Evolutionary conservation across 2,888 invertebrate genomes (phyloP), one percentile per base, ranked within the genome.

Genomic region (Caenorhabditis zanzibari): DNA sequence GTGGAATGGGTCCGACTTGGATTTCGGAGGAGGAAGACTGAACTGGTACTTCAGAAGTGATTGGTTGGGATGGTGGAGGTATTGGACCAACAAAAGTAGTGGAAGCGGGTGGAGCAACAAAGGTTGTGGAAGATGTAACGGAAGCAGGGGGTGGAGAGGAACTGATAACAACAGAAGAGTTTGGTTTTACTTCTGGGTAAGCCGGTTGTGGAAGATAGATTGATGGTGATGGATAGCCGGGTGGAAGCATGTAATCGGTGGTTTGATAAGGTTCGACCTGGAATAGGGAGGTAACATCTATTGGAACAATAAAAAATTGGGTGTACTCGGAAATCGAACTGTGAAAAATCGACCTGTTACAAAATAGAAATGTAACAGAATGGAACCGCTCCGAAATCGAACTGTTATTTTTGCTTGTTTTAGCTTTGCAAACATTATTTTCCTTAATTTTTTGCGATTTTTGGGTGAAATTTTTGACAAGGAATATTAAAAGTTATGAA

Each of bases 261-360:
- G 49, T 26, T 68, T 81, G 75, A 35, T 75, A 75, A 2, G 81
- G 81, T 28, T 81, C 81, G 7, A 82, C 74, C 79, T 80, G 52
- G 19, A 56, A 56, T 10, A 9, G 9, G 9, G 2, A 32, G 32
- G 7, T n/a, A n/a, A n/a, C n/a, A n/a, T n/a, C n/a, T n/a, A n/a
- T n/a, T n/a, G n/a, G n/a, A n/a, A n/a, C n/a, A n/a, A n/a, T n/a
- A n/a, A n/a, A n/a, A n/a, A n/a, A n/a, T n/a, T n/a, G n/a, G n/a
- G n/a, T n/a, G n/a, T n/a, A n/a, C n/a, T n/a, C n/a, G n/a, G n/a
- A n/a, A n/a, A n/a, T n/a, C n/a, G n/a, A n/a, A n/a, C n/a, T n/a
- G n/a, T n/a, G n/a, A n/a, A n/a, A n/a, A n/a, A n/a, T n/a, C n/a
- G n/a, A n/a, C n/a, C n/a, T n/a, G n/a, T n/a, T n/a, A n/a, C n/a